Evolutionary conservation across 2,797 vertebrate genomes (phyloP).

Genomic region (Megalops cyprinoides): DNA sequence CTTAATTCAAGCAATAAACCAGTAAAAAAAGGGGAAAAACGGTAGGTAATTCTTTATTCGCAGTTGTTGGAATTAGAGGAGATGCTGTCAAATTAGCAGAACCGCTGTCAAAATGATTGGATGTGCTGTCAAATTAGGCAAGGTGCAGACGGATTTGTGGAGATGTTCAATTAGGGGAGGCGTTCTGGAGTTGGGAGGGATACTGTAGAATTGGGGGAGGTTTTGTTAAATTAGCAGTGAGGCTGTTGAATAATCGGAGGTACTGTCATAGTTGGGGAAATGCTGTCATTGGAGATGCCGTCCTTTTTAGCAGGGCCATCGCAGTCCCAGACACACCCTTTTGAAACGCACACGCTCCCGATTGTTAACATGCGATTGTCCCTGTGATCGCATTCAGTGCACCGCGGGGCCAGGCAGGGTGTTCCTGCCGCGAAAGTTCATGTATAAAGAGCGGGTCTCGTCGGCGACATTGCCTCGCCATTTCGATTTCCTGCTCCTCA

Average conservation of each 20-base stretch:
- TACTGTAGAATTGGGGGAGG: too few relatives aligned
- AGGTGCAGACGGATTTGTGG: too few relatives aligned
- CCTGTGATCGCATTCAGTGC: conserved; percentile 41
- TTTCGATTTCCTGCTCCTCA: conserved; percentile 73
- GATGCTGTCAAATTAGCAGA: too few relatives aligned
- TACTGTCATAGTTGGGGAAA: background rate
- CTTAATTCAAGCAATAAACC: too few relatives aligned
- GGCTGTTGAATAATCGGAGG: background rate
- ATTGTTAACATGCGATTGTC: conserved; percentile 42
- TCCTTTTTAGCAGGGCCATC: too few relatives aligned
- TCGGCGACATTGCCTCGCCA: conserved; percentile 51
- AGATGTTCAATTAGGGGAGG: too few relatives aligned
- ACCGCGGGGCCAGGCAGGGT: conserved; percentile 45
- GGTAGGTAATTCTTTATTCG: too few relatives aligned
- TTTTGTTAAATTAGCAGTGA: background rate
- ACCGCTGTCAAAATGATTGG: too few relatives aligned
- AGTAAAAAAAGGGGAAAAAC: too few relatives aligned
- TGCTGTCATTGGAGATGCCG: background rate
- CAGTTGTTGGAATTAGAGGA: too few relatives aligned
- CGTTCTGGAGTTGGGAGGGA: too few relatives aligned
- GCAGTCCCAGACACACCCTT: background rate
- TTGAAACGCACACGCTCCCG: conserved; percentile 15
- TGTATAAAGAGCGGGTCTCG: conserved; percentile 50
- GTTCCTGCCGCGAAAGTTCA: conserved; percentile 57
- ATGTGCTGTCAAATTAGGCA: too few relatives aligned